Conservation (phyloP, 2,113 vertebrate genomes). For the Oceanites oceanicus region DNA sequence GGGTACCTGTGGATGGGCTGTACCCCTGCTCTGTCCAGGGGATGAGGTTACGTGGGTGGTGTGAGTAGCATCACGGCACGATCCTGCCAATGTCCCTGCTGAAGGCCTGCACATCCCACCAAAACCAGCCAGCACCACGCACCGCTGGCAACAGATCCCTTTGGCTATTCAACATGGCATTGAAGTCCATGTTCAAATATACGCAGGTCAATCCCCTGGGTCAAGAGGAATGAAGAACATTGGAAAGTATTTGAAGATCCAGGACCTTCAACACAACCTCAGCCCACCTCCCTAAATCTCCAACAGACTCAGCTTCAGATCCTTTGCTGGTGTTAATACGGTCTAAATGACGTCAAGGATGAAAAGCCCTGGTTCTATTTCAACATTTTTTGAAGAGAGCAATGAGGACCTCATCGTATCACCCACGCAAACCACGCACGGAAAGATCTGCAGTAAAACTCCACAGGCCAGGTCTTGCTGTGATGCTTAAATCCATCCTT, state of each 20-base stretch:
- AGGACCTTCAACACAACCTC: background rate
- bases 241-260: background rate
- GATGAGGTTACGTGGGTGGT: accelerated
- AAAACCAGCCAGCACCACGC: background rate
- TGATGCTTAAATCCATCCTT: background rate
- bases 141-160: accelerated
- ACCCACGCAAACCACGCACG: accelerated
- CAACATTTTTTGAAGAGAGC: background rate
- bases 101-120: too few species aligned
- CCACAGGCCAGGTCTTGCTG: background rate
- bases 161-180: accelerated
- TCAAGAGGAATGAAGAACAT: accelerated
- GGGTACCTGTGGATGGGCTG: background rate
- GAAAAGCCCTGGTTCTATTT: background rate
- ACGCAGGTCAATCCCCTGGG: background rate
- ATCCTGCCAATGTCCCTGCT: too few species aligned
- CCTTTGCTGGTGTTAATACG: background rate
- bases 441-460: background rate
- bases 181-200: accelerated
- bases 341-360: background rate
- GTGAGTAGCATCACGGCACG: accelerated
- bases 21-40: background rate
- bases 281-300: background rate
- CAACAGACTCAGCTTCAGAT: background rate
- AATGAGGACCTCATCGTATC: accelerated